Conservation (phyloP, 1,140 invertebrate species). For the Linepithema humile region DNA sequence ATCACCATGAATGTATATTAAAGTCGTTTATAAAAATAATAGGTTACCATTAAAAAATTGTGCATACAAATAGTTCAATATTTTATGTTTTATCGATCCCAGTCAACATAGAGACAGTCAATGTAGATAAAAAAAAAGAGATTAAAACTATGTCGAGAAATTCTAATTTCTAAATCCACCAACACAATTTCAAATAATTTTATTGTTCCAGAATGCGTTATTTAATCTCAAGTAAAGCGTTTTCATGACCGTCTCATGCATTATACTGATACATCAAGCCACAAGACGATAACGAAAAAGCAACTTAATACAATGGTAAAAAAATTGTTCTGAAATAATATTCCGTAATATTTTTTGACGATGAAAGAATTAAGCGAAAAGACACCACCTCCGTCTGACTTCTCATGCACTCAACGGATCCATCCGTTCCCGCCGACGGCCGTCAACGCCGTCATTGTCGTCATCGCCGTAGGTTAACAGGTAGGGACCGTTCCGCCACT, state of each 20-base stretch:
- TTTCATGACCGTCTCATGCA: not conserved
- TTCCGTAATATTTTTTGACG: not conserved
- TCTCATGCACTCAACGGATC: constrained; percentile 19
- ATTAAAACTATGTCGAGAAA: not conserved
- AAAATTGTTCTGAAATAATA: not conserved
- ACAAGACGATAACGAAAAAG: not conserved
- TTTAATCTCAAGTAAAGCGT: not conserved
- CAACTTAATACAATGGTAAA: not conserved
- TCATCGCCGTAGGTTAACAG: constrained; percentile 50
- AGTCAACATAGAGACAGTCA: not conserved
- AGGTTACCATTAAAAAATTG: no score
- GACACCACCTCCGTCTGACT: not conserved
- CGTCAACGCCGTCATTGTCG: constrained; percentile 38
- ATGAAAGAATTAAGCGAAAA: not conserved
- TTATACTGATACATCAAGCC: not conserved
- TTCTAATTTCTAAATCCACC: not conserved
- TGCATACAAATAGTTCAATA: no score
- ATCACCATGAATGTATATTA: no score
- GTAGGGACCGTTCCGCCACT: constrained; percentile 51
- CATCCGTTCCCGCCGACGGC: not conserved
- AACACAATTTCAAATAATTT: not conserved
- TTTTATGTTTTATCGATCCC: no score
- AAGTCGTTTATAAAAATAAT: no score
- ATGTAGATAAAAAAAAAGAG: not conserved
- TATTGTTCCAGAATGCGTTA: not conserved